These are phyloP conservation scores for Rhodophaea formosa DNA, from an alignment of 2,888 invertebrate genomes.

Conservation along the genomic window DNA sequence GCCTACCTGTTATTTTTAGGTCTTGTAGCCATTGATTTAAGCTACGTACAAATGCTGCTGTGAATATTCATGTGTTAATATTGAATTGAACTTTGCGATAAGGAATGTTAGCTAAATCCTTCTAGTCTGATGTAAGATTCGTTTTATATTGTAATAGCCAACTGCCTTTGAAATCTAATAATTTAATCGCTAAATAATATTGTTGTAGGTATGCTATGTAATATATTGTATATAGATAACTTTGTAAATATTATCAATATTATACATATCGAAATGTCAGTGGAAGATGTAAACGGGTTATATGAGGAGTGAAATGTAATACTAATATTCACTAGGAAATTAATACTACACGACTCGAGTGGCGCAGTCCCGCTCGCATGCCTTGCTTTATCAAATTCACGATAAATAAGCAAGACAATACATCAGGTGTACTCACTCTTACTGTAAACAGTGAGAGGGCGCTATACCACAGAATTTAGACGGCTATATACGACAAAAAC, in stretches of 20 bases:
- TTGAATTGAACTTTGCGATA: neutral
- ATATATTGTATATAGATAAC: conserved; percentile 10
- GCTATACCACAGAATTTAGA: too few relatives aligned
- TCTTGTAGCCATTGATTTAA: neutral
- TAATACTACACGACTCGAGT: too few relatives aligned
- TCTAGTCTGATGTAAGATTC: neutral
- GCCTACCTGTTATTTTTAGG: too few relatives aligned
- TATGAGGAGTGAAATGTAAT: too few relatives aligned
- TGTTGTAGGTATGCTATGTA: conserved; percentile 6
- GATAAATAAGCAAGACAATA: too few relatives aligned
- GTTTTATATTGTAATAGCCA: neutral
- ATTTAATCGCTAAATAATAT: conserved; percentile 2
- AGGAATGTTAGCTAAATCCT: neutral
- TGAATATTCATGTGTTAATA: neutral
- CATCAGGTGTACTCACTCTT: too few relatives aligned
- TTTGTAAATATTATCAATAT: conserved; percentile 12
- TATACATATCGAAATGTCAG: conserved; percentile 12
- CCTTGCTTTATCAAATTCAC: too few relatives aligned
- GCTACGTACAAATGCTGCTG: neutral
- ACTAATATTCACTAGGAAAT: too few relatives aligned
- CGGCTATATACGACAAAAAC: too few relatives aligned
- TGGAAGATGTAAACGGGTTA: too few relatives aligned
- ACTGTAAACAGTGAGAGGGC: too few relatives aligned
- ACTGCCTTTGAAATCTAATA: neutral
- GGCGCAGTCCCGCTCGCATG: too few relatives aligned